Conservation (phyloP, 2,797 vertebrate species). For the Botia kubotai region DNA sequence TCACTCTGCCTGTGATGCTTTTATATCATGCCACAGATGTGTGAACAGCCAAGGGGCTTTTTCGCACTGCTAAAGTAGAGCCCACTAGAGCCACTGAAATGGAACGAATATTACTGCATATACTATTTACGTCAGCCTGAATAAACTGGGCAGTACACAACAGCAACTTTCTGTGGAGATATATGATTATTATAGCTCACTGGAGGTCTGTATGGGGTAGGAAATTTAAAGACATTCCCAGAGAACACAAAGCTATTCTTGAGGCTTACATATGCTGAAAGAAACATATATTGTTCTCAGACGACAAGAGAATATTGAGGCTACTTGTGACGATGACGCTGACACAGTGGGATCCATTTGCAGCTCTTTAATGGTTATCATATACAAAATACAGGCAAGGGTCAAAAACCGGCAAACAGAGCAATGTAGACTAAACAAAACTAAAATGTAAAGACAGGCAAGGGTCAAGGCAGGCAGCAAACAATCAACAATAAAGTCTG, state of each 20-base stretch:
- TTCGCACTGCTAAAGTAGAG: slow-evolving; percentile 48
- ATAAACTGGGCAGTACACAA: slow-evolving; percentile 33
- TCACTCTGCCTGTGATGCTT: slow-evolving; percentile 58
- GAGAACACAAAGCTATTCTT: background rate
- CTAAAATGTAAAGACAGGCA: too few species aligned
- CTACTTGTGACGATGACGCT: too few species aligned
- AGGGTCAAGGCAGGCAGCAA: too few species aligned
- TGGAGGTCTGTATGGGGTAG: slow-evolving; percentile 14
- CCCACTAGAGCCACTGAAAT: slow-evolving; percentile 63
- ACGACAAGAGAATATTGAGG: background rate
- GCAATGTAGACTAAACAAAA: too few species aligned
- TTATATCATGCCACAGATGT: slow-evolving; percentile 68
- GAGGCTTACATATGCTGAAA: slow-evolving; percentile 13
- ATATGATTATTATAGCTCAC: slow-evolving; percentile 63
- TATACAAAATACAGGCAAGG: too few species aligned
- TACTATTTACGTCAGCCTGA: slow-evolving; percentile 63
- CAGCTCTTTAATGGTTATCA: too few species aligned
- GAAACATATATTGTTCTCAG: background rate
- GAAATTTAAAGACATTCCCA: background rate
- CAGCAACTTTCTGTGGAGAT: slow-evolving; percentile 57
- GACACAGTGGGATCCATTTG: too few species aligned
- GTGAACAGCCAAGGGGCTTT: slow-evolving; percentile 44
- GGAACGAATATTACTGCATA: slow-evolving; percentile 63
- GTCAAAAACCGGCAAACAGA: too few species aligned
- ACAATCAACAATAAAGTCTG: too few species aligned